Conservation (phyloP, 2,113 vertebrate species). For the Sceloporus undulatus region DNA sequence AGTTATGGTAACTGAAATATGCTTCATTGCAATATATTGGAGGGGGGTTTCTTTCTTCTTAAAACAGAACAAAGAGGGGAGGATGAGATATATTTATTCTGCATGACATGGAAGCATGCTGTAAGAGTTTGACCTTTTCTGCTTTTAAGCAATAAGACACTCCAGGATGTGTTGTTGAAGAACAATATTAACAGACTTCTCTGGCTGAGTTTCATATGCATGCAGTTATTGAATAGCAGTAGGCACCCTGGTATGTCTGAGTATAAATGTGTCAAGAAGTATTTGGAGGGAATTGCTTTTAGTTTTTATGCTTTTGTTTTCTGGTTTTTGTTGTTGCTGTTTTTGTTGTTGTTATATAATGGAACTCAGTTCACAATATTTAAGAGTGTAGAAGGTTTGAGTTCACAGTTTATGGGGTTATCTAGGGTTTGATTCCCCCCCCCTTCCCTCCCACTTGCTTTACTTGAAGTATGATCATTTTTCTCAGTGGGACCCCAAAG, state of each 20-base stretch:
- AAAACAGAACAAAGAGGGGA: no score
- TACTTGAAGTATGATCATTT: no score
- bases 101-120: conserved; percentile 19
- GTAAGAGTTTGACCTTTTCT: conserved; percentile 63
- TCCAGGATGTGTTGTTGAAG: conserved; percentile 49
- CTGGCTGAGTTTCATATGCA: conserved; percentile 11
- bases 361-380: background rate
- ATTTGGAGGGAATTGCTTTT: background rate
- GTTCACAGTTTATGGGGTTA: background rate
- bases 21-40: no score
- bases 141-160: conserved; percentile 47
- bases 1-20: no score
- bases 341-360: background rate
- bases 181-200: conserved; percentile 49
- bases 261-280: conserved; percentile 34
- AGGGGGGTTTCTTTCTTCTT: no score
- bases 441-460: background rate
- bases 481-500: no score
- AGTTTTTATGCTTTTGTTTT: background rate
- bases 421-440: background rate
- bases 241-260: conserved; percentile 29
- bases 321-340: background rate
- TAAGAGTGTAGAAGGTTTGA: background rate
- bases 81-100: conserved; percentile 3
- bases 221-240: conserved; percentile 43